Percentiles rank a stretch among this genome's conserved stretches.
phyloP scores from a whole-genome alignment of 2,113 vertebrate genomes.

The Brachionichthys hirsutus region DNA sequence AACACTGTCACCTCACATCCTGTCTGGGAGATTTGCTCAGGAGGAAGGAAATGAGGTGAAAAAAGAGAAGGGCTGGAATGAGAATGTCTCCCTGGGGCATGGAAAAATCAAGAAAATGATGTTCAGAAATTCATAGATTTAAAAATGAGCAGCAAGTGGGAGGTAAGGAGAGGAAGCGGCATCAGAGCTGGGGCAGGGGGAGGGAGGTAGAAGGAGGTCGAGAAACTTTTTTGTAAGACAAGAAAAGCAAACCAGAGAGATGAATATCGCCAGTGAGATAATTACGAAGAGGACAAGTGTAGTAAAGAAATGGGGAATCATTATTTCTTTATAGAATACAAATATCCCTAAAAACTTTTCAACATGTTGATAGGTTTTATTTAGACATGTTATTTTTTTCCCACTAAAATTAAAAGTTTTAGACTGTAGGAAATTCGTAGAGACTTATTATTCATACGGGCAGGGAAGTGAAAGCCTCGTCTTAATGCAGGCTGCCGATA shows the following conservation, averaged over 20 bases:
- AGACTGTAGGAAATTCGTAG: conserved; percentile 44
- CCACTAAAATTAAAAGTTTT: conserved; percentile 31
- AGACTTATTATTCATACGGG: conserved; percentile 61
- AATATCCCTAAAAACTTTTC: conserved; percentile 24
- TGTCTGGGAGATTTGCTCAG: conserved; percentile 65
- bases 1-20: conserved; percentile 68
- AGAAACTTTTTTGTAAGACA: neutral
- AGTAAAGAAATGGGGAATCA: conserved; percentile 27
- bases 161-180: conserved; percentile 19
- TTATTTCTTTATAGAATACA: conserved; percentile 32
- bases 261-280: conserved; percentile 2
- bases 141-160: conserved; percentile 73
- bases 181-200: neutral
- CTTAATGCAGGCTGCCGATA: conserved; percentile 65
- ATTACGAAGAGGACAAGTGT: conserved; percentile 6
- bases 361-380: conserved; percentile 47
- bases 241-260: conserved; percentile 13
- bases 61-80: conserved; percentile 71
- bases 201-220: neutral
- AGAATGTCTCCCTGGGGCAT: conserved; percentile 75
- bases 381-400: conserved; percentile 15
- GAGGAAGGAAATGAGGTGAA: conserved; percentile 74
- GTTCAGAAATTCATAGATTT: conserved; percentile 83
- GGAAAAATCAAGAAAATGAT: conserved; percentile 78
- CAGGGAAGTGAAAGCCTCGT: conserved; percentile 53